These are phyloP conservation scores for Rana temporaria DNA, from an alignment of 2,113 vertebrate genomes.

Conservation along the genomic window DNA sequence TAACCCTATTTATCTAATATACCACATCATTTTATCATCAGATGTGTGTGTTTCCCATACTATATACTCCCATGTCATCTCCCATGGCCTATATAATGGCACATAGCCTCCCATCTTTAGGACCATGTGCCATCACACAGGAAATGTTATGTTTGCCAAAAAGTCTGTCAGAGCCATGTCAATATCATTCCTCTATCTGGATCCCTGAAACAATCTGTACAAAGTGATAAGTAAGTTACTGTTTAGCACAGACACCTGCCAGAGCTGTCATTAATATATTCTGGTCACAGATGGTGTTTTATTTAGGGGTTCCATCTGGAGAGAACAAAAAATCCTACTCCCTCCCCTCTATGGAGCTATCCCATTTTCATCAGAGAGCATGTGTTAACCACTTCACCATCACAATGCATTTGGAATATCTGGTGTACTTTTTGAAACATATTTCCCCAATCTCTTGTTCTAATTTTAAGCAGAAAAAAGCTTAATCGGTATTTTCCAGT, in stretches of 20 bases:
- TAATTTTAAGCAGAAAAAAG: too few species aligned
- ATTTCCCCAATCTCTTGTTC: too few species aligned
- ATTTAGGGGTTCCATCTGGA: conserved; percentile 55
- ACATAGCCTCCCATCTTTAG: neutral
- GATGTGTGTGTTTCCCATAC: neutral
- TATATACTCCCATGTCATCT: conserved; percentile 8
- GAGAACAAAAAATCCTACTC: conserved; percentile 36
- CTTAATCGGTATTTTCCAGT: too few species aligned
- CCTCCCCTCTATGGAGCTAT: neutral
- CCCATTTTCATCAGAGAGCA: conserved; percentile 13
- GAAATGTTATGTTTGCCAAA: conserved; percentile 9
- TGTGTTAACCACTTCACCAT: conserved; percentile 16
- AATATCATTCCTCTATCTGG: conserved; percentile 8
- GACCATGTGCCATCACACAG: neutral
- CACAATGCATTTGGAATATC: neutral
- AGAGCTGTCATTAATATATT: conserved; percentile 51
- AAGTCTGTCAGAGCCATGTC: conserved; percentile 17
- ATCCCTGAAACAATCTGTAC: conserved; percentile 47
- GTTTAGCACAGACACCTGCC: conserved; percentile 40
- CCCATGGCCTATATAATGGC: neutral
- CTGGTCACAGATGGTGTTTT: conserved; percentile 53
- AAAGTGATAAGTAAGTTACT: conserved; percentile 43
- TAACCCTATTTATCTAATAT: too few species aligned
- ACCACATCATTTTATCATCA: neutral
- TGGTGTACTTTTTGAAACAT: neutral